Base-by-base conservation (phyloP, 1,140 invertebrate genomes). In the Drosophila repleta region DNA sequence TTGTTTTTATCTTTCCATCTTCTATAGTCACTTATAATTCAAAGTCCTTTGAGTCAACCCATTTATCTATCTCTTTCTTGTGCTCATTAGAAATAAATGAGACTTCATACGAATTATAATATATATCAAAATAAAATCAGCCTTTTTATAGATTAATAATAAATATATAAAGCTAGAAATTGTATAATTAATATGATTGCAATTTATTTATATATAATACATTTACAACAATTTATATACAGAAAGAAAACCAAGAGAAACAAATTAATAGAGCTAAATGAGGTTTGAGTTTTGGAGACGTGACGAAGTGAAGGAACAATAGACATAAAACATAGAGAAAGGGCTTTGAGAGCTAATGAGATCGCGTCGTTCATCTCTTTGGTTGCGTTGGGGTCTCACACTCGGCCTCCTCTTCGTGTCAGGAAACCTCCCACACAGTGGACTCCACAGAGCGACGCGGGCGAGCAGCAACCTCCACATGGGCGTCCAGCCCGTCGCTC, bases 401-500 rank as follows among this genome's bases (percentile, higher is more conserved):
- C 18, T 77, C 74, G 13, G 76, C 87, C 32, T 91, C 80, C 61
- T 91, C 90, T 74, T 91, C 90, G 51, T 91, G 90, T 91, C 90
- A 92, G 64, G 90, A 90, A 55, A 91, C 91, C 55, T 92, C 91
- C 91, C 91, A 92, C 1, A 92, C 90, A 2, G 90, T 91, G 1
- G 90, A 91, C 49, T 92, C 90, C 7, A 91, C 68, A 8, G 90
- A 91, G 24, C 90, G 82, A 32, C 90, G 73, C 6, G 93, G 93
- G 15, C 93, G 90, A 10, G 93, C 92, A 0, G 93, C 90, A 0
- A 95, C 92, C 10, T 95, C 94, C 0, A 96, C 94, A 73, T 96
- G 95, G 0, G 95, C 95, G 78, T 96, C 95, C 1, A 96, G 82
- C 1, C 94, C 94, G 68, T 96, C 95, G n/a, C 95, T 96, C 0